Evolutionary conservation across 1,140 invertebrate genomes (phyloP).

Genomic region (Teleopsis dalmanni): DNA sequence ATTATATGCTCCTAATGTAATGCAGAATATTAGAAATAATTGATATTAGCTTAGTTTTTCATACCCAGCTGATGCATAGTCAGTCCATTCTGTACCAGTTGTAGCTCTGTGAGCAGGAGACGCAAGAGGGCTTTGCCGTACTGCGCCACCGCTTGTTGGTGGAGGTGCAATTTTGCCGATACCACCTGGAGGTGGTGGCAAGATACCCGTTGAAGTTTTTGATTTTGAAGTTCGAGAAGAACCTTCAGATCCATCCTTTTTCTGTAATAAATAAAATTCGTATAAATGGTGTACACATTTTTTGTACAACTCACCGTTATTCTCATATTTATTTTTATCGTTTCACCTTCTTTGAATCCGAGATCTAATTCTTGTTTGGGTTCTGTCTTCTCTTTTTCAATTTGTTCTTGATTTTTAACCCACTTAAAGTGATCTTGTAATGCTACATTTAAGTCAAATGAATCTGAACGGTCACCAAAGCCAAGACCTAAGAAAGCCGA

Average conservation of each 20-base stretch:
- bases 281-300: neutral
- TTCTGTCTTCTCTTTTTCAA: slow-evolving; percentile 69
- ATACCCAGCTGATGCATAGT: slow-evolving; percentile 66
- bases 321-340: slow-evolving; percentile 97
- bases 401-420: slow-evolving; percentile 85
- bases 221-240: slow-evolving; percentile 55
- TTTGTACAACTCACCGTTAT: slow-evolving; percentile 66
- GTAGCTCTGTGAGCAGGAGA: slow-evolving; percentile 61
- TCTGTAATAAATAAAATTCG: slow-evolving; percentile 48
- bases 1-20: no score
- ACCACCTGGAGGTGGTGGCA: slow-evolving; percentile 43
- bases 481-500: slow-evolving; percentile 96
- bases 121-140: slow-evolving; percentile 52
- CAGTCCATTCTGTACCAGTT: slow-evolving; percentile 61
- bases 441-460: slow-evolving; percentile 98
- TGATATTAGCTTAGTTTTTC: slow-evolving; percentile 6
- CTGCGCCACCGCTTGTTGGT: slow-evolving; percentile 65
- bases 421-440: slow-evolving; percentile 98
- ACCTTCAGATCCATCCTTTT: slow-evolving; percentile 74
- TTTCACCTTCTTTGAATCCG: slow-evolving; percentile 97
- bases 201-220: slow-evolving; percentile 37
- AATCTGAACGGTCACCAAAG: slow-evolving; percentile 95
- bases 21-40: no score
- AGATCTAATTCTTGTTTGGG: slow-evolving; percentile 82
- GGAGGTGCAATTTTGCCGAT: slow-evolving; percentile 69